These are phyloP conservation scores for Magallana angulata DNA, from an alignment of 1,140 invertebrate genomes.

Conservation along the genomic window DNA sequence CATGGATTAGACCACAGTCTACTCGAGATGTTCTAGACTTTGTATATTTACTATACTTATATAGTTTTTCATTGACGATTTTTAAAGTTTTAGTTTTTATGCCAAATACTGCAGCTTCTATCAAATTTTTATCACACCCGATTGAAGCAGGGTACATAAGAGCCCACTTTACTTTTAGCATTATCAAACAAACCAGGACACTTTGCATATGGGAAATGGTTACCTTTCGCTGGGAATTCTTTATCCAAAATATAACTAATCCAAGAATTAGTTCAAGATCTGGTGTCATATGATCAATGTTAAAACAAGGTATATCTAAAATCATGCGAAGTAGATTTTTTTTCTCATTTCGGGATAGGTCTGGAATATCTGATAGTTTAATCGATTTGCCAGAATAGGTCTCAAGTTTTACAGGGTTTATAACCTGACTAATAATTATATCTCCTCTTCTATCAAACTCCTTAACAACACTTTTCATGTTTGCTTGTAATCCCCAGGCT, in stretches of 20 bases:
- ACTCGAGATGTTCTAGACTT: constrained; percentile 60
- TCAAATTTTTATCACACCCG: not conserved
- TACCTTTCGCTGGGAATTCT: constrained; percentile 75
- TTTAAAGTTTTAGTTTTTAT: constrained; percentile 16
- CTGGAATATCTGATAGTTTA: constrained; percentile 61
- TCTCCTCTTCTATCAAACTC: constrained; percentile 74
- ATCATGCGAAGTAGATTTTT: constrained; percentile 62
- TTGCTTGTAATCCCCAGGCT: constrained; percentile 56
- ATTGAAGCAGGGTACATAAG: constrained; percentile 33
- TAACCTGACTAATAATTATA: constrained; percentile 64
- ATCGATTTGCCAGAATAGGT: constrained; percentile 64
- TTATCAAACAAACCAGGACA: constrained; percentile 66
- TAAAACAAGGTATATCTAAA: constrained; percentile 53
- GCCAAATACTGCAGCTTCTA: not conserved
- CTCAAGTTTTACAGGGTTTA: constrained; percentile 59
- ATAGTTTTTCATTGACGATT: not conserved
- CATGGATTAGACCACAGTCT: constrained; percentile 68
- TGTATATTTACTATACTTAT: constrained; percentile 52
- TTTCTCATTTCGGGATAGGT: constrained; percentile 47
- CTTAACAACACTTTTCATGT: constrained; percentile 73
- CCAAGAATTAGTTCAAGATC: constrained; percentile 84
- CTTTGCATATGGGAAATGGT: constrained; percentile 63
- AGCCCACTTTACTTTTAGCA: constrained; percentile 62
- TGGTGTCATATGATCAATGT: constrained; percentile 80
- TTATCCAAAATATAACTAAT: constrained; percentile 85